A percentile compares a stretch with the other conserved stretches of the same genome.
Evolutionary conservation across 2,113 vertebrate species (phyloP).

Genomic region (Microtus montanus): DNA sequence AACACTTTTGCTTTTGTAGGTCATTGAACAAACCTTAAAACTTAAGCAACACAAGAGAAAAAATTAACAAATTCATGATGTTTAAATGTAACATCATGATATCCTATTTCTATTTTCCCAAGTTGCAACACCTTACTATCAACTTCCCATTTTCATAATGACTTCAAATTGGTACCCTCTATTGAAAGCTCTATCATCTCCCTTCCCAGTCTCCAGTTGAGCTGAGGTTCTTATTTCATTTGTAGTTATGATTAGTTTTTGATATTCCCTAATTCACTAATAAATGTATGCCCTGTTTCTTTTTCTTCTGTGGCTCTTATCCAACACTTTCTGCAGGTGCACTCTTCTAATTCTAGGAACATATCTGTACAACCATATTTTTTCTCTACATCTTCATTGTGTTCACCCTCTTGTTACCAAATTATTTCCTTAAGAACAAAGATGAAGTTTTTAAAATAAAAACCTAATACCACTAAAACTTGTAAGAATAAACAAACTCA

Average conservation of each 20-base stretch:
- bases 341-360: neutral
- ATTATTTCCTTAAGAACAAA: neutral
- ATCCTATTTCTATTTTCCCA: neutral
- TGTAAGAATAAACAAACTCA: neutral
- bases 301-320: too few relatives aligned
- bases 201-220: neutral
- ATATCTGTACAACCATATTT: neutral
- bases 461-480: neutral
- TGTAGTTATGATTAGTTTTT: neutral
- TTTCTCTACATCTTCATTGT: neutral
- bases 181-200: neutral
- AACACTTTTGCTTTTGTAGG: neutral
- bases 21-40: neutral
- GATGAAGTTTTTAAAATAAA: neutral
- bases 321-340: neutral
- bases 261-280: neutral
- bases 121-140: neutral
- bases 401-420: neutral
- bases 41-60: neutral
- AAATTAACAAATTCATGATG: neutral
- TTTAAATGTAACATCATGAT: neutral
- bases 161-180: neutral
- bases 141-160: neutral
- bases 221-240: neutral
- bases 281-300: neutral